Evolutionary conservation across 2,797 vertebrate genomes (phyloP).

Genomic region (Megaceryle alcyon): DNA sequence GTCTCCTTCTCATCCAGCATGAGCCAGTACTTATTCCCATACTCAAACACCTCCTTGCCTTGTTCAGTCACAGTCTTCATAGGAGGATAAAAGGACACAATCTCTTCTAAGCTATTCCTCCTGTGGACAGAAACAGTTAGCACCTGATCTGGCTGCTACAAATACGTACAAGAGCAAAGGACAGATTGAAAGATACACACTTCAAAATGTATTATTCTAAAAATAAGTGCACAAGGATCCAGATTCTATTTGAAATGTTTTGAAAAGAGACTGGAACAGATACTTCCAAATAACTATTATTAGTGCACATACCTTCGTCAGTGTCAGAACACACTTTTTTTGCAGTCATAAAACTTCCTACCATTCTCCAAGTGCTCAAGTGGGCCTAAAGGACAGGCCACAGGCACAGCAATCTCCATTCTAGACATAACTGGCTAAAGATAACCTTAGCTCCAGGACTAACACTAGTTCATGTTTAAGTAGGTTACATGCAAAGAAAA

Average conservation of each 20-base stretch:
- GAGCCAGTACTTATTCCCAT: constrained; percentile 96
- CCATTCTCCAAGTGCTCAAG: neutral
- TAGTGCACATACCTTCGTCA: neutral
- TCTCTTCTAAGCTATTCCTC: constrained; percentile 84
- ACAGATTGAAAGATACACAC: neutral
- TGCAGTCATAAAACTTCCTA: neutral
- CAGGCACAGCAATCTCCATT: neutral
- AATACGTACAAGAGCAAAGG: neutral
- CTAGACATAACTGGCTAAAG: neutral
- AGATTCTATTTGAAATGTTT: neutral
- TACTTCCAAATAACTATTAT: neutral
- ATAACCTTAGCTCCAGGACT: neutral
- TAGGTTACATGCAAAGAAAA: neutral
- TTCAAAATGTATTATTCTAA: neutral
- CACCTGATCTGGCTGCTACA: neutral
- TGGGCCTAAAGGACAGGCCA: neutral
- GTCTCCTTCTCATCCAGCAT: constrained; percentile 89
- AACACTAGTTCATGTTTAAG: neutral
- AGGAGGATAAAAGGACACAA: constrained; percentile 89
- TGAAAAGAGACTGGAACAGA: neutral
- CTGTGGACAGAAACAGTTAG: constrained; percentile 48
- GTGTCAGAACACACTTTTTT: neutral
- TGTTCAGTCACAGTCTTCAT: constrained; percentile 85
- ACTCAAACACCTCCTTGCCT: constrained; percentile 90
- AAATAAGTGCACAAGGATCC: neutral